Evolutionary conservation across 1,140 invertebrate genomes (phyloP).

Genomic region (Meloidogyne chitwoodi): DNA sequence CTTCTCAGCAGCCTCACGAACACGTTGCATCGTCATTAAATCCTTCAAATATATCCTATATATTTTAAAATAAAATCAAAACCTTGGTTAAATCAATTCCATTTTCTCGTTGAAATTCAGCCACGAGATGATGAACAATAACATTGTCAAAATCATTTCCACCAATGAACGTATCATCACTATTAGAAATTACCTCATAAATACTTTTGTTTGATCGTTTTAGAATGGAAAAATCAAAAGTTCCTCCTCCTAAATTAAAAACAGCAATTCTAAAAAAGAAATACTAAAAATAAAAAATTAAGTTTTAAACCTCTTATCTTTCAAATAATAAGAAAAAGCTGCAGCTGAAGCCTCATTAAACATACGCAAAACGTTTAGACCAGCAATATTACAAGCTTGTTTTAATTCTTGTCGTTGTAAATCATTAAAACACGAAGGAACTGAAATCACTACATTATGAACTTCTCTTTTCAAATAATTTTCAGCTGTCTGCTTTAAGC

Average conservation of each 20-base stretch:
- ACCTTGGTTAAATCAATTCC: slow-evolving; percentile 85
- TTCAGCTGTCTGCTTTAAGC: slow-evolving; percentile 95
- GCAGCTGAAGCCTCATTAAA: slow-evolving; percentile 97
- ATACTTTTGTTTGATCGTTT: slow-evolving; percentile 90
- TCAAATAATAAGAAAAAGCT: slow-evolving; percentile 94
- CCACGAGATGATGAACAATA: slow-evolving; percentile 81
- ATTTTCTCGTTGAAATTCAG: slow-evolving; percentile 94
- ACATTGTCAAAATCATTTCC: slow-evolving; percentile 96
- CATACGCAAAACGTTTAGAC: slow-evolving; percentile 86
- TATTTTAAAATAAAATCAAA: not conserved
- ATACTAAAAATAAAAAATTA: not conserved
- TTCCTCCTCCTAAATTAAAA: slow-evolving; percentile 92
- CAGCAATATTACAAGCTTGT: slow-evolving; percentile 92
- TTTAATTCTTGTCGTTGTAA: slow-evolving; percentile 89
- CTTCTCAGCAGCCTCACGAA: slow-evolving; percentile 97
- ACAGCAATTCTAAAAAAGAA: slow-evolving; percentile 79
- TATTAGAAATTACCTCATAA: slow-evolving; percentile 96
- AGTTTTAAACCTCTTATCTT: slow-evolving; percentile 81
- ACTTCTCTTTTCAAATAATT: slow-evolving; percentile 75
- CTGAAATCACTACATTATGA: slow-evolving; percentile 87
- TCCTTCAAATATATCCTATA: slow-evolving; percentile 64
- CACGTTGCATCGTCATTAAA: slow-evolving; percentile 93
- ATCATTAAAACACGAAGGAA: slow-evolving; percentile 93
- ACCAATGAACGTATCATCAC: slow-evolving; percentile 84
- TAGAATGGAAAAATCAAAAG: slow-evolving; percentile 90